phyloP scores from a whole-genome alignment of 2,113 vertebrate species.

The Callospermophilus lateralis region DNA sequence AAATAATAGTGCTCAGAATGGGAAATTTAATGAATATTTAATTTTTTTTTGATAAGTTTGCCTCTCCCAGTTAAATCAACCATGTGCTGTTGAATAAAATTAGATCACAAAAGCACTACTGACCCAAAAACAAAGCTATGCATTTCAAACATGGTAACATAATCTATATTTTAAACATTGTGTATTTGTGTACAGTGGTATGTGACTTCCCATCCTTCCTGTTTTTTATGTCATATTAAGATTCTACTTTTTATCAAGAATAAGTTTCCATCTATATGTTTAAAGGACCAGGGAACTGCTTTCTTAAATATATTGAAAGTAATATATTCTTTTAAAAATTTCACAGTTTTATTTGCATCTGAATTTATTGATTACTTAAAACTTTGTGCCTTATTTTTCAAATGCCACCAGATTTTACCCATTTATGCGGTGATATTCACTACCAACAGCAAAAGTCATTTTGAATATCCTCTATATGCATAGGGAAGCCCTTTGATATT shows the following conservation, averaged over 20 bases:
- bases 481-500: not conserved
- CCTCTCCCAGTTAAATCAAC: not conserved
- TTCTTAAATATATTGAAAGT: not conserved
- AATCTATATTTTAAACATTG: not conserved
- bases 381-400: not conserved
- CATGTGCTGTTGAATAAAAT: not conserved
- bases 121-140: not conserved
- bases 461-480: not conserved
- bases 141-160: not conserved
- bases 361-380: not conserved
- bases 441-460: not conserved
- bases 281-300: not conserved
- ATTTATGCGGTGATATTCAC: not conserved
- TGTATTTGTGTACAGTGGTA: rapidly evolving
- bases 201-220: not conserved
- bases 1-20: not conserved
- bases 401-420: not conserved
- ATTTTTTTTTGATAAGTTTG: not conserved
- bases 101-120: not conserved
- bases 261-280: not conserved
- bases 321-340: not conserved
- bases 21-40: not conserved
- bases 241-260: not conserved
- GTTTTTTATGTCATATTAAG: not conserved
- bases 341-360: not conserved